Evolutionary conservation across 2,888 invertebrate genomes (phyloP).

Genomic region (Phalera bucephala): DNA sequence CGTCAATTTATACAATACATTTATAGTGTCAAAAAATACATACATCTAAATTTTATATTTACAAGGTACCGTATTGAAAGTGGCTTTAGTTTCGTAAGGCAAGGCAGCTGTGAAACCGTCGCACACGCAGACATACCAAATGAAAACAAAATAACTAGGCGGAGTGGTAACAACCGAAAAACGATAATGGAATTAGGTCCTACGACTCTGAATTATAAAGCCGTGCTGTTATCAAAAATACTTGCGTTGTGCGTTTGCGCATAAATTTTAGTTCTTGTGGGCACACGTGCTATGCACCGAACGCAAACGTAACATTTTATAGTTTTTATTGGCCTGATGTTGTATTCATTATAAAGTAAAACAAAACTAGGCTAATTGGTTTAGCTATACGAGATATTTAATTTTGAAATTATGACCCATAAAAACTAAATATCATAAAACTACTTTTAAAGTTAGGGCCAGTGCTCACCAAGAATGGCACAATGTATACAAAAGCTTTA

Average conservation of each 20-base stretch:
- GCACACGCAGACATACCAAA: constrained; percentile 17
- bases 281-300: too few relatives aligned
- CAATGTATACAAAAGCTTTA: too few relatives aligned
- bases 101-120: constrained; percentile 13
- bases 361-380: too few relatives aligned
- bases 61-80: constrained; percentile 17
- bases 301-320: too few relatives aligned
- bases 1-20: constrained; percentile 18
- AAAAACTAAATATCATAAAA: too few relatives aligned
- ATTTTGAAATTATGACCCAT: too few relatives aligned
- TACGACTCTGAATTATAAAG: constrained; percentile 38
- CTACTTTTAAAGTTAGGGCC: too few relatives aligned
- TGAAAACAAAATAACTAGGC: constrained; percentile 50
- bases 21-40: constrained; percentile 37
- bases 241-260: not conserved
- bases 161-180: constrained; percentile 57
- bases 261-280: not conserved
- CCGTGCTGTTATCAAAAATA: not conserved
- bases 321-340: too few relatives aligned
- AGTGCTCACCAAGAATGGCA: too few relatives aligned
- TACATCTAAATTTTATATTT: constrained; percentile 33
- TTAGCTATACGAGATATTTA: too few relatives aligned
- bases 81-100: constrained; percentile 32
- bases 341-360: too few relatives aligned
- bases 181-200: constrained; percentile 45